These are phyloP conservation scores for Cinclus cinclus DNA, from an alignment of 2,113 vertebrate species.

Conservation along the genomic window DNA sequence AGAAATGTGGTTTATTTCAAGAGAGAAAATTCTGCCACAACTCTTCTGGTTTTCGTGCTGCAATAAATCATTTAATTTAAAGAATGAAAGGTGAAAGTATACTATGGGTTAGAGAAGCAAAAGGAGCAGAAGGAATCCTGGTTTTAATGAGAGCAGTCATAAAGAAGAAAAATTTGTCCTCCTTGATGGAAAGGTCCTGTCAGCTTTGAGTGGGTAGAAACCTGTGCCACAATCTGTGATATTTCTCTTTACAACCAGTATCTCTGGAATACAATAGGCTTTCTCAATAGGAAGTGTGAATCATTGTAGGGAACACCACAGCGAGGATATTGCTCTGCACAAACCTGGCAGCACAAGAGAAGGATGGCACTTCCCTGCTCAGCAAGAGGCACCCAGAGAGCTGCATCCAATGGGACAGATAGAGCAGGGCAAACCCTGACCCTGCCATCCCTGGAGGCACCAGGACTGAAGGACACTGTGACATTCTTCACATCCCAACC, in stretches of 20 bases:
- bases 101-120: not conserved
- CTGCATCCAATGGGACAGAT: rapidly evolving
- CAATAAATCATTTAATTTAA: slow-evolving; percentile 9
- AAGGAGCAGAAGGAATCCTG: not conserved
- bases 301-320: not conserved
- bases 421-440: not conserved
- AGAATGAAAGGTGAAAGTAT: slow-evolving; percentile 4
- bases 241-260: slow-evolving; percentile 32
- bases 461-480: not conserved
- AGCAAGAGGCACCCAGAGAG: not conserved
- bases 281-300: not conserved
- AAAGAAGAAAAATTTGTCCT: slow-evolving; percentile 22
- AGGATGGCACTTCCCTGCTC: not conserved
- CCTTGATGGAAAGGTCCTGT: slow-evolving; percentile 41
- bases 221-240: slow-evolving; percentile 6
- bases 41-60: not conserved
- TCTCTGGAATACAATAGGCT: not conserved
- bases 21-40: not conserved
- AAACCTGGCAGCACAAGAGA: not conserved
- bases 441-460: not conserved
- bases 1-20: slow-evolving; percentile 22
- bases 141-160: slow-evolving; percentile 21
- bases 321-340: not conserved
- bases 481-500: not conserved
- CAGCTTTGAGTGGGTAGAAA: slow-evolving; percentile 24